A percentile compares a stretch with the other conserved stretches of the same genome.
These are phyloP conservation scores for Microcaecilia unicolor DNA, from an alignment of 2,797 vertebrate genomes.

Conservation along the genomic window DNA sequence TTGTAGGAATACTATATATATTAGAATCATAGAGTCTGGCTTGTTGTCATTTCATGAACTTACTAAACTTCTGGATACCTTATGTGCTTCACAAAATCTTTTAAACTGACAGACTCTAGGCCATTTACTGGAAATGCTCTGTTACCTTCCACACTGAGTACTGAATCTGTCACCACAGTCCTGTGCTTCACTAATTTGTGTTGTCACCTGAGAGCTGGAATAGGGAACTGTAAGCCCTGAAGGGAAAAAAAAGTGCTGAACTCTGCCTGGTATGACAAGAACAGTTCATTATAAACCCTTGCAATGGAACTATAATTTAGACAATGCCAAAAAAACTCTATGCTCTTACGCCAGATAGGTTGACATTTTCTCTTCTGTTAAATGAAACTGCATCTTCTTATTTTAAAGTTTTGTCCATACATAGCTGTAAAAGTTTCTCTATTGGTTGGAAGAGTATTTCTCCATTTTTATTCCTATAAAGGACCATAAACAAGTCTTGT, in stretches of 20 bases:
- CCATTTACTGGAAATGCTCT: constrained; percentile 11
- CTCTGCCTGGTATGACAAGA: constrained; percentile 10
- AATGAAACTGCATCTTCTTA: background rate
- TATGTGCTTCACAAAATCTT: constrained; percentile 2
- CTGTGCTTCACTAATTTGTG: constrained; percentile 2
- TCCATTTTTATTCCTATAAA: no score
- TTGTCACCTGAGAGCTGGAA: constrained; percentile 8
- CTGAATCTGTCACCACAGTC: constrained; percentile 12
- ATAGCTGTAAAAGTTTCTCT: background rate
- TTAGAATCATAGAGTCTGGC: constrained; percentile 5
- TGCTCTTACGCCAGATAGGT: background rate
- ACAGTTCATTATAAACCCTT: constrained; percentile 7
- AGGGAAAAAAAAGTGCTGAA: constrained; percentile 22
- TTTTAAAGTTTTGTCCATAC: background rate
- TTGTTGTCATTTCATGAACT: constrained; percentile 15
- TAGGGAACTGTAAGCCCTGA: constrained; percentile 10
- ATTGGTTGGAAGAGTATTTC: no score
- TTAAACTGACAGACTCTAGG: constrained; percentile 7
- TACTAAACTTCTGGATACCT: constrained; percentile 15
- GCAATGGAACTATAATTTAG: background rate
- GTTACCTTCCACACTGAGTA: constrained; percentile 8
- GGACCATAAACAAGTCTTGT: no score
- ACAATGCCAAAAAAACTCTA: constrained; percentile 6
- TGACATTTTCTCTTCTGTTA: background rate
- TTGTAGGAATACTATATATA: constrained; percentile 1